Base-by-base conservation (phyloP, 2,113 vertebrate species). In the Silurus asotus region DNA sequence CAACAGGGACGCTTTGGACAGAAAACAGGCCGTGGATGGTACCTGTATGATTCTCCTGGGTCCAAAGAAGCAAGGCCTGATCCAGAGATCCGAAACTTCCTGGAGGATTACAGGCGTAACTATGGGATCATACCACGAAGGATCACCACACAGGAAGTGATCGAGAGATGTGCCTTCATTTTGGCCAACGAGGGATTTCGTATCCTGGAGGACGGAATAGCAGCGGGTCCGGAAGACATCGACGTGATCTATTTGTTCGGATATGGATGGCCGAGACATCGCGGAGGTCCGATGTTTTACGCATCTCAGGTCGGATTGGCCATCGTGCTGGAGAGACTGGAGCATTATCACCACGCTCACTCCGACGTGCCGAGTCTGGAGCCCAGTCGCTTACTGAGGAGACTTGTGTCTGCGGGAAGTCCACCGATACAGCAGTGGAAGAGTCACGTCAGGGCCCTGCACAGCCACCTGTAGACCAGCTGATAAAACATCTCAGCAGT, bases 231-330 rank as follows among this genome's bases (percentile, higher is more conserved):
- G 0, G 96, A 97, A 86, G 95, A 97, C 92, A 95, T 99, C n/a
- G 97, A 99, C 81, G 90, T 94, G 0, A 94, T 99, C 92, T 99
- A 97, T 55, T 91, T 96, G 89, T 93, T 96, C 64, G 98, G 98
- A 8, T 99, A 96, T 0, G 94, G 96, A 64, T 99, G 97, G 96
- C 97, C 97, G 0, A 94, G 90, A 86, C 95, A 99, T 90, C 94
- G 13, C 2, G 97, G 97, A 0, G 98, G 98, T 2, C 97, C 97
- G 69, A 98, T 99, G 97, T 98, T 96, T 92, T 96, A 98, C 0
- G 97, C 97, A 6, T 88, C 90, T 75, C 94, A 94, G 0, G 88
- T 98, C 11, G 98, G 98, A 3, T 90, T 99, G 65, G 85, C 93
- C 25, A 93, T 0, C 0, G 55, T 99, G 53, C 90, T 96, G 88